Conservation (phyloP, 2,888 invertebrate species). For the Merodon equestris region DNA sequence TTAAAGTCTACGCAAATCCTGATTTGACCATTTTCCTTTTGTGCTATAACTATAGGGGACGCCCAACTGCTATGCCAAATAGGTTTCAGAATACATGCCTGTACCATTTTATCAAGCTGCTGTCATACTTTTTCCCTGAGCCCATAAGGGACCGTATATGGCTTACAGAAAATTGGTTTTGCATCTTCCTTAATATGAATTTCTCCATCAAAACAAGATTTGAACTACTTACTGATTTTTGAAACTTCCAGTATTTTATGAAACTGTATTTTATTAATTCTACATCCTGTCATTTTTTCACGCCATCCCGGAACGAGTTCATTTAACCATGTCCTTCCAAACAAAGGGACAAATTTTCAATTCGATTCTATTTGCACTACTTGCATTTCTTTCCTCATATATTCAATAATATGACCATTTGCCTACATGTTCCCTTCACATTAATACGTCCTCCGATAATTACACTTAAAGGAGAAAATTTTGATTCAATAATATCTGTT, state of each 20-base stretch:
- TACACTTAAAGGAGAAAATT: no score
- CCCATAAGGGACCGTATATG: constrained; percentile 67
- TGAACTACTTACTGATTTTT: background rate
- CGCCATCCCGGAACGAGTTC: background rate
- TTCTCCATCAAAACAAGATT: no score
- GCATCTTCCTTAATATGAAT: constrained; percentile 4
- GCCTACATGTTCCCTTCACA: background rate
- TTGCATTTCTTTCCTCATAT: background rate
- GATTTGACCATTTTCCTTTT: constrained; percentile 59
- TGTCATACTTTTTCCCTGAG: constrained; percentile 67
- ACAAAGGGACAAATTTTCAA: background rate
- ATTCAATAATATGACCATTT: background rate
- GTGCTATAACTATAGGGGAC: constrained; percentile 72
- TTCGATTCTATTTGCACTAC: background rate
- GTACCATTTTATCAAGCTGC: constrained; percentile 63
- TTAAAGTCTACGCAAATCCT: constrained; percentile 73
- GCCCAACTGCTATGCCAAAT: constrained; percentile 70
- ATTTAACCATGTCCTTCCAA: no score
- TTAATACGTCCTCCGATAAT: background rate
- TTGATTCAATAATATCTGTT: no score
- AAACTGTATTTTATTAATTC: background rate
- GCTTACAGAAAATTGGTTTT: background rate
- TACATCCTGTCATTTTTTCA: background rate
- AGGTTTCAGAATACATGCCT: constrained; percentile 58
- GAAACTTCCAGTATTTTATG: background rate